A percentile compares a stretch with the other conserved stretches of the same genome.
Evolutionary conservation across 2,888 invertebrate genomes (phyloP).

Genomic region (Aspidiotus destructor): DNA sequence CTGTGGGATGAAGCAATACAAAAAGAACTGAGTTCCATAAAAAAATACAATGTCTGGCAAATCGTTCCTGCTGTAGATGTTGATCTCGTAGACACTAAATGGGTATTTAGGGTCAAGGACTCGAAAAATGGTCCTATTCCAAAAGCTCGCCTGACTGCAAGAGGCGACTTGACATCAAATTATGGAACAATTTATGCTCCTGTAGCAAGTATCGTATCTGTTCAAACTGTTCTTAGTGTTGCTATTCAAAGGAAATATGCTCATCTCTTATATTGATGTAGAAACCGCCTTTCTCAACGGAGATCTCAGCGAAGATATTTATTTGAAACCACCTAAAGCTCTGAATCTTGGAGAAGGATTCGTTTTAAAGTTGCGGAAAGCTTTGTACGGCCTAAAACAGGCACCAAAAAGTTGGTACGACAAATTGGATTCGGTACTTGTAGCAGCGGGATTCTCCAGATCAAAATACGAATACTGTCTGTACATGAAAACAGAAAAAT

Average conservation of each 20-base stretch:
- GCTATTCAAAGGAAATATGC: not conserved
- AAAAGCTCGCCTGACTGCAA: constrained; percentile 23
- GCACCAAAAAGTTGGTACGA: constrained; percentile 1
- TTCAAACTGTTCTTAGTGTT: not conserved
- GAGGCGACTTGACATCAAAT: constrained; percentile 14
- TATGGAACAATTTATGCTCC: not conserved
- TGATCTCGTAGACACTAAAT: constrained; percentile 29
- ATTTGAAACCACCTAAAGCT: not conserved
- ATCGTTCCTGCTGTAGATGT: not conserved
- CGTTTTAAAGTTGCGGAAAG: not conserved
- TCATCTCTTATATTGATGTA: not conserved
- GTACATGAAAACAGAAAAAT: not conserved
- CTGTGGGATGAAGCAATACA: constrained; percentile 3
- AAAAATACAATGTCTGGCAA: not conserved
- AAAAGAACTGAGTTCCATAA: not conserved
- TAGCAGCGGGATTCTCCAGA: not conserved
- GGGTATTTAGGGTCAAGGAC: constrained; percentile 33
- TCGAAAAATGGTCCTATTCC: not conserved
- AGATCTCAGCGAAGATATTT: not conserved
- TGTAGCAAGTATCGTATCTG: not conserved
- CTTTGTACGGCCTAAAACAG: not conserved
- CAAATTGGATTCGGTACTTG: not conserved
- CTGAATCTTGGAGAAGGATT: not conserved
- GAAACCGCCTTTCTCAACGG: constrained; percentile 14
- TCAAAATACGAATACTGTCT: not conserved